Evolutionary conservation across 1,140 invertebrate species (phyloP).

Genomic region (Brachionus rubens): DNA sequence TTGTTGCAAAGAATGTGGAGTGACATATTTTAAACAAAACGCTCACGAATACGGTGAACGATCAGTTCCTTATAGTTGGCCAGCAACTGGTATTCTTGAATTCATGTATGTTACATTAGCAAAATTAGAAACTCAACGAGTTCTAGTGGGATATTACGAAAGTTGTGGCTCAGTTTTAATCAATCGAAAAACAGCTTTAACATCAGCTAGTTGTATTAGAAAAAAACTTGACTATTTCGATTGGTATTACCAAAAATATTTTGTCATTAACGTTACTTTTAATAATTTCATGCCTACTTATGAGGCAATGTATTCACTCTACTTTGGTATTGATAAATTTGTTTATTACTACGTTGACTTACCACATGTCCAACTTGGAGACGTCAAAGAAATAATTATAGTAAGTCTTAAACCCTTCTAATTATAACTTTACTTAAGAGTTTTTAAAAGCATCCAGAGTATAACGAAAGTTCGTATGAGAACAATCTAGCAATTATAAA

Average conservation of each 20-base stretch:
- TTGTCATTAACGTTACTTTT: background rate
- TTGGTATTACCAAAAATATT: background rate
- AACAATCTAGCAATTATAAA: slow-evolving; percentile 34
- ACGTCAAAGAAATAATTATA: slow-evolving; percentile 24
- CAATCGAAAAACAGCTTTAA: slow-evolving; percentile 6
- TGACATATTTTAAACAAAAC: slow-evolving; percentile 13
- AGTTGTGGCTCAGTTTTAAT: slow-evolving; percentile 4
- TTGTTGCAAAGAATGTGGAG: slow-evolving; percentile 12
- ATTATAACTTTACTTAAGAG: no score
- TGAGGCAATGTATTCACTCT: background rate
- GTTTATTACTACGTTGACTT: slow-evolving; percentile 16
- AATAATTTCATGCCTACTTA: slow-evolving; percentile 12
- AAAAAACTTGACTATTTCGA: background rate
- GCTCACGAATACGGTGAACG: background rate
- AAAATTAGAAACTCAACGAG: background rate
- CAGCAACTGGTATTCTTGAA: background rate
- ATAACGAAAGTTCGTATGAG: background rate
- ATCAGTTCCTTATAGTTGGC: slow-evolving; percentile 30
- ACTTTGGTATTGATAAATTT: background rate
- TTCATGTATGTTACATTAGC: slow-evolving; percentile 1
- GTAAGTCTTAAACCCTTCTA: background rate
- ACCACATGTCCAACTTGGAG: background rate
- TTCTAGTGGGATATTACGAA: background rate
- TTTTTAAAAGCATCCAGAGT: background rate
- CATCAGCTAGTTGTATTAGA: slow-evolving; percentile 11